A percentile compares a stretch with the other conserved stretches of the same genome.
Conservation (phyloP, 2,888 invertebrate genomes). For the Venustoraphidia nigricollis region DNA sequence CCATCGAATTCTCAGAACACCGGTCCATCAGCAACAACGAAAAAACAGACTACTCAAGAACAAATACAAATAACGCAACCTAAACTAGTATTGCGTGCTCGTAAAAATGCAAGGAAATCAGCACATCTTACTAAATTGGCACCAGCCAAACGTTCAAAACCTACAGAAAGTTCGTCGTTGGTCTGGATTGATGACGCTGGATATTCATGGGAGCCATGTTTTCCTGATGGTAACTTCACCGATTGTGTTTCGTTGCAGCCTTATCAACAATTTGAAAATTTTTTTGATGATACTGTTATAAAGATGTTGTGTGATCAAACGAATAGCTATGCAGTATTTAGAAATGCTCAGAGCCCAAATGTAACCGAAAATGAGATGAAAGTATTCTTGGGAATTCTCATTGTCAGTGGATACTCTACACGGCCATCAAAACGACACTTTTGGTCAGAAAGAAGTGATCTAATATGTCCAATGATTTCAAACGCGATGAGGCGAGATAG, state of each 20-base stretch:
- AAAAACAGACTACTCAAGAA: too few species aligned
- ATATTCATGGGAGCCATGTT: too few species aligned
- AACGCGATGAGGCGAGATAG: conserved; percentile 8
- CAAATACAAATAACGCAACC: too few species aligned
- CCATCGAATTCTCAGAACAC: too few species aligned
- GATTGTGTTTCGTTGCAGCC: neutral
- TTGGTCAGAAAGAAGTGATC: conserved; percentile 9
- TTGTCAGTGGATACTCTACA: conserved; percentile 12
- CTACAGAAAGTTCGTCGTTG: too few species aligned
- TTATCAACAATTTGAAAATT: conserved; percentile 4
- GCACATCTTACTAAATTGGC: too few species aligned
- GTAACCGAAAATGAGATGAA: conserved; percentile 9
- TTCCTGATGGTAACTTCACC: neutral
- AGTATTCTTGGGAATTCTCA: conserved; percentile 11
- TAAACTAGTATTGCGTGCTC: too few species aligned
- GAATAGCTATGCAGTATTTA: conserved; percentile 11
- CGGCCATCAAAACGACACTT: conserved; percentile 9
- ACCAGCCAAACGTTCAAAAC: too few species aligned
- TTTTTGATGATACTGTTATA: conserved; percentile 5
- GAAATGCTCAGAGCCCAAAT: conserved; percentile 8
- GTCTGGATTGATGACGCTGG: too few species aligned
- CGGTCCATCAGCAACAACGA: too few species aligned
- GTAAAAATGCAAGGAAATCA: too few species aligned
- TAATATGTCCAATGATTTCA: conserved; percentile 5
- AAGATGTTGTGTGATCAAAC: conserved; percentile 4